A percentile compares a stretch with the other conserved stretches of the same genome.
Evolutionary conservation across 2,797 vertebrate genomes (phyloP).

Genomic region (Morelia viridis): DNA sequence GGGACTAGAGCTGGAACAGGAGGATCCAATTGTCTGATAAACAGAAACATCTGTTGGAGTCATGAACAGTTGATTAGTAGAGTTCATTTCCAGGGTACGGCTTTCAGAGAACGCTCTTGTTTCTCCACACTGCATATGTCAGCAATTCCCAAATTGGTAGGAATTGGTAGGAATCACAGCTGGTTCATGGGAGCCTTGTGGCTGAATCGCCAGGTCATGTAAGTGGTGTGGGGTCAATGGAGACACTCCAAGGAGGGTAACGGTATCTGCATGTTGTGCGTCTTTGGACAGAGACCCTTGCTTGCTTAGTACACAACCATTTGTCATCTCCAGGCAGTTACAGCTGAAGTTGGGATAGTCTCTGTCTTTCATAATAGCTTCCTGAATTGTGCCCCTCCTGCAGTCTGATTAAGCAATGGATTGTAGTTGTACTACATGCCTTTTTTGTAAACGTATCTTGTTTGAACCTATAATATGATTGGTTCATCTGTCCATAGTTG

Average conservation of each 20-base stretch:
- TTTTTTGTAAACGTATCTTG: neutral
- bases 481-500: neutral
- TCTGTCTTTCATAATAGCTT: neutral
- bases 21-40: slow-evolving; percentile 76
- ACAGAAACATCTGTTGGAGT: slow-evolving; percentile 76
- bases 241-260: slow-evolving; percentile 17
- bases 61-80: slow-evolving; percentile 71
- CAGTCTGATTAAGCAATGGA: neutral
- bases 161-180: slow-evolving; percentile 6
- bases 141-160: slow-evolving; percentile 38
- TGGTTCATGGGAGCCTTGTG: slow-evolving; percentile 11
- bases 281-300: neutral
- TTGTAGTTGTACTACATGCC: neutral
- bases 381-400: neutral
- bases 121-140: slow-evolving; percentile 38
- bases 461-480: neutral
- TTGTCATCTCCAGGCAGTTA: neutral
- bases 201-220: slow-evolving; percentile 21
- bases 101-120: slow-evolving; percentile 64
- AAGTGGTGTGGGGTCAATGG: slow-evolving; percentile 6
- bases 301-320: slow-evolving; percentile 10
- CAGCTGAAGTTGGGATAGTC: neutral
- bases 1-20: slow-evolving; percentile 56
- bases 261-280: slow-evolving; percentile 8
- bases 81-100: slow-evolving; percentile 76